Evolutionary conservation across 1,140 invertebrate genomes (phyloP).

Genomic region (Palaemon carinicauda): DNA sequence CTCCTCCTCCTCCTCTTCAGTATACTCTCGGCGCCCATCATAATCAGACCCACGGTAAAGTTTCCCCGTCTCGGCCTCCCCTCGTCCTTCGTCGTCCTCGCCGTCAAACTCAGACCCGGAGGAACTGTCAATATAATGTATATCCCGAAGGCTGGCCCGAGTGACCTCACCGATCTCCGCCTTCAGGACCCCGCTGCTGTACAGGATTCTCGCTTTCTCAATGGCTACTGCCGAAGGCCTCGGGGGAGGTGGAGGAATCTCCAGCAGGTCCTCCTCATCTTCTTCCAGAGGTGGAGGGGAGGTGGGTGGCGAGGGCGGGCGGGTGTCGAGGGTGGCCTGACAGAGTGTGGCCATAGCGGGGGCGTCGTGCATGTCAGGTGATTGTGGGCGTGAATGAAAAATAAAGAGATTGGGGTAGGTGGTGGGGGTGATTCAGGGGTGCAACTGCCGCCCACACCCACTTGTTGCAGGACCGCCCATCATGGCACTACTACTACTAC

Average conservation of each 20-base stretch:
- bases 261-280: neutral
- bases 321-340: conserved; percentile 15
- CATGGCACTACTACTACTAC: conserved; percentile 22
- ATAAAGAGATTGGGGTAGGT: too few species aligned
- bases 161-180: neutral
- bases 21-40: too few species aligned
- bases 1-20: conserved; percentile 20
- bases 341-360: conserved; percentile 24
- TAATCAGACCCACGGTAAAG: conserved; percentile 23
- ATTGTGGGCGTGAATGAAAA: conserved; percentile 14
- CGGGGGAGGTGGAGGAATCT: neutral
- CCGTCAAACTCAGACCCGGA: conserved; percentile 26
- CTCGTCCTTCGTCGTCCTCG: conserved; percentile 11
- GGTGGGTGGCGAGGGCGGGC: conserved; percentile 29
- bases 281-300: conserved; percentile 22
- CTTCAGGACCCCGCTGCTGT: neutral
- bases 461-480: conserved; percentile 39
- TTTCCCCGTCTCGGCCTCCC: conserved; percentile 23
- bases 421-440: neutral
- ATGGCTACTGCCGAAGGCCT: neutral
- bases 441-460: conserved; percentile 19
- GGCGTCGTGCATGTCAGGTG: neutral
- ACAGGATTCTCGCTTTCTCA: neutral
- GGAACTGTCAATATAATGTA: conserved; percentile 38
- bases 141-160: neutral